A percentile compares a stretch with the other conserved stretches of the same genome.
These are phyloP conservation scores for Pangasius macronema DNA, from an alignment of 2,797 vertebrate species.

Conservation along the genomic window DNA sequence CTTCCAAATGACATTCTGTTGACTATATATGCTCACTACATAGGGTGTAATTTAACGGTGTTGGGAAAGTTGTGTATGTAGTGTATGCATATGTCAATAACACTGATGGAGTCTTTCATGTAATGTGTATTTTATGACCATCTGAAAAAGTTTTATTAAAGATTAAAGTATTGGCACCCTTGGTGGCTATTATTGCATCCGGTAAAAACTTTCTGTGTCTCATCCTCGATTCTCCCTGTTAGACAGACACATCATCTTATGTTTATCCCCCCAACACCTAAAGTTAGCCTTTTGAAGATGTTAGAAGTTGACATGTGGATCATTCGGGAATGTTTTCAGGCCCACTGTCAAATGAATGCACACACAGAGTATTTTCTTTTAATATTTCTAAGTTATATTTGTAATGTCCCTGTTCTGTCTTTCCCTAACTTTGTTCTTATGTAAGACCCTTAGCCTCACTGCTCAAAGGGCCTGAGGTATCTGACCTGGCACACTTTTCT, in stretches of 20 bases:
- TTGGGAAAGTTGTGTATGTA: not conserved
- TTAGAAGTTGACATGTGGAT: not conserved
- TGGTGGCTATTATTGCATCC: not conserved
- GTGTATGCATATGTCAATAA: not conserved
- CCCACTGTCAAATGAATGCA: not conserved
- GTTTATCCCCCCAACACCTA: not conserved
- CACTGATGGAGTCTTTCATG: not conserved
- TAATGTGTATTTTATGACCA: not conserved
- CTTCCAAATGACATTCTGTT: not conserved
- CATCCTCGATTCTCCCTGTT: not conserved
- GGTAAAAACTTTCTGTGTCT: not conserved
- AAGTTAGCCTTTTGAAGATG: not conserved
- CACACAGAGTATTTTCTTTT: not conserved
- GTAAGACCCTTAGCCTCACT: not conserved
- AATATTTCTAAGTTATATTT: not conserved
- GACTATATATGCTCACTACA: not conserved
- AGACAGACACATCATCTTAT: not conserved
- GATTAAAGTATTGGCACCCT: not conserved
- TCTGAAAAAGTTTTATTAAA: not conserved
- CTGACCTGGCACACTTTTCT: not conserved
- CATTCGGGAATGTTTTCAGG: not conserved
- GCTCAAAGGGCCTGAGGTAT: not conserved
- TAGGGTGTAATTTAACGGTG: not conserved
- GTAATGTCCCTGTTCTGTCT: not conserved
- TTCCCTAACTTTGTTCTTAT: not conserved